These are phyloP conservation scores for Crotalus viridis DNA, from an alignment of 2,113 vertebrate species.

Conservation along the genomic window DNA sequence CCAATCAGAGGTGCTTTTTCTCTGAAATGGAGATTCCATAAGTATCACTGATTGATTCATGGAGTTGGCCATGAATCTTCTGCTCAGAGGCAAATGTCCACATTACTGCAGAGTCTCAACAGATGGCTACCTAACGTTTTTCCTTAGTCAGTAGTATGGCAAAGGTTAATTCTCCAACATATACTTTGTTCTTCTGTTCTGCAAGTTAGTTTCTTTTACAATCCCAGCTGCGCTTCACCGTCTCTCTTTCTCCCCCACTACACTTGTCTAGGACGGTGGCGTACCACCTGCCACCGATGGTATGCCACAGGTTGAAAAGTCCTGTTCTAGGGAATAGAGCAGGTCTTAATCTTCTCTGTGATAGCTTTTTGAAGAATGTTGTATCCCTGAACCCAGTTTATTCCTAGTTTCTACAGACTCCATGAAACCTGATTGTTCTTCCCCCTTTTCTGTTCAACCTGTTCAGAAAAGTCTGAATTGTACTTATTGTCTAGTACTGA, in stretches of 20 bases:
- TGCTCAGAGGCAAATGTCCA: background rate
- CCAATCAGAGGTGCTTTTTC: background rate
- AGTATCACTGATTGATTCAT: background rate
- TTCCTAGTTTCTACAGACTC: background rate
- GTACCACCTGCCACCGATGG: too few species aligned
- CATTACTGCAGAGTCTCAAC: background rate
- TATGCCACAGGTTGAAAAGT: too few species aligned
- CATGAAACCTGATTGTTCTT: background rate
- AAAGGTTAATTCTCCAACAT: background rate
- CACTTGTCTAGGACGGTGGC: too few species aligned
- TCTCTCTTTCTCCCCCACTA: too few species aligned
- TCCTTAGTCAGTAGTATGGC: background rate
- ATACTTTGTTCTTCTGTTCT: background rate
- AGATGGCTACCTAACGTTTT: background rate
- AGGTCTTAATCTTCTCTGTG: background rate
- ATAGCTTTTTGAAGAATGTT: background rate
- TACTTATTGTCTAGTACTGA: background rate
- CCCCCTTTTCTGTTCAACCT: background rate
- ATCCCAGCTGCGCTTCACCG: too few species aligned
- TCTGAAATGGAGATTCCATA: background rate
- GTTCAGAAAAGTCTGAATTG: background rate
- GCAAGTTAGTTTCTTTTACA: background rate
- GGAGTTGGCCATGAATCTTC: background rate
- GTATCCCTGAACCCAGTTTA: background rate
- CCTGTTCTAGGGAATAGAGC: background rate